These are phyloP conservation scores for Uropsilus gracilis DNA, from an alignment of 2,113 vertebrate genomes.

Conservation along the genomic window DNA sequence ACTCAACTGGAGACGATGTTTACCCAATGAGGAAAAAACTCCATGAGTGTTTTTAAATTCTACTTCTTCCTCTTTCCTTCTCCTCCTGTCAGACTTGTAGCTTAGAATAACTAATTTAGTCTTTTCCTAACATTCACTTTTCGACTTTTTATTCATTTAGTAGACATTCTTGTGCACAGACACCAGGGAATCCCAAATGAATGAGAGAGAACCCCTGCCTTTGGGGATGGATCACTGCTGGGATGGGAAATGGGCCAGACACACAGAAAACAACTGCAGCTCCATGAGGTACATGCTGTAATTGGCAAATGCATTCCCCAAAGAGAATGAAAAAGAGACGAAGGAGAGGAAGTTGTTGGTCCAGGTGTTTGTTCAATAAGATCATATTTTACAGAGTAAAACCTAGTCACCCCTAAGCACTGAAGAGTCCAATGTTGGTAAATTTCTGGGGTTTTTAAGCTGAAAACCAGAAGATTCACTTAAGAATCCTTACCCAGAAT, in stretches of 20 bases:
- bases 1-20: background rate
- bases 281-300: background rate
- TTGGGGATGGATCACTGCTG: background rate
- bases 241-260: background rate
- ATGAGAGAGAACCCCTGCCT: background rate
- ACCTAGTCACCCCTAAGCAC: conserved; percentile 69
- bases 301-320: background rate
- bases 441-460: conserved; percentile 55
- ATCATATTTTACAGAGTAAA: background rate
- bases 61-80: background rate
- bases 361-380: background rate
- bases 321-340: background rate
- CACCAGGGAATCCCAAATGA: background rate
- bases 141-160: conserved; percentile 1
- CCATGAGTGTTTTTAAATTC: background rate
- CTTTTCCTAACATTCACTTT: background rate
- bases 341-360: conserved; percentile 16
- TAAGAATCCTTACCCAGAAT: conserved; percentile 51
- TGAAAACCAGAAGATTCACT: conserved; percentile 70
- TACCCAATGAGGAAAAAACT: background rate
- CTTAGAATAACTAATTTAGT: background rate
- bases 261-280: background rate
- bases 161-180: background rate
- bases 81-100: background rate
- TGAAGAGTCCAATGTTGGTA: conserved; percentile 74